These are phyloP conservation scores for Melanophora roralis DNA, from an alignment of 2,888 invertebrate genomes.

Conservation along the genomic window DNA sequence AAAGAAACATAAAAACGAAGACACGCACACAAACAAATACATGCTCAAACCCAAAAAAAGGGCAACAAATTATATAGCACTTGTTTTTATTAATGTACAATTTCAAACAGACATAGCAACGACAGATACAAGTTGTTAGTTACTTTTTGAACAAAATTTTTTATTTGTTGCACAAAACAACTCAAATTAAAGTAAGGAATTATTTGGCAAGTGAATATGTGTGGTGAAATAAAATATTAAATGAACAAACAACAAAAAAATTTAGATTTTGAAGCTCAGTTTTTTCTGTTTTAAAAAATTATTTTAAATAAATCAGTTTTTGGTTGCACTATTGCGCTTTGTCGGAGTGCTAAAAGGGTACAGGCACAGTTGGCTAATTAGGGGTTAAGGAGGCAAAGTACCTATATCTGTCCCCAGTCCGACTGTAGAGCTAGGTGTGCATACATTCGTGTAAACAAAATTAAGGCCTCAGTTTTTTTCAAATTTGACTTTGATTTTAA, in stretches of 20 bases:
- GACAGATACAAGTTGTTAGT: constrained; percentile 32
- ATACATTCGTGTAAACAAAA: no score
- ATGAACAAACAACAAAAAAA: constrained; percentile 17
- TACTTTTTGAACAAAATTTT: constrained; percentile 21
- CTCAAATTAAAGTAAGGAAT: background rate
- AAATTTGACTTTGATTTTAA: no score
- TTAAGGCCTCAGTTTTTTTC: no score
- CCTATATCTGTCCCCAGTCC: no score
- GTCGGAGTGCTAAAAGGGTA: no score
- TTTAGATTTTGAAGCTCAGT: background rate
- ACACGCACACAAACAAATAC: background rate
- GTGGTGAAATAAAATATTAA: constrained; percentile 29
- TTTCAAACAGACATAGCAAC: background rate
- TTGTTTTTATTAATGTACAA: constrained; percentile 36
- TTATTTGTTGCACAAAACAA: background rate
- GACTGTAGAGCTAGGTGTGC: no score
- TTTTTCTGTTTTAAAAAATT: background rate
- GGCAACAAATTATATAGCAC: constrained; percentile 34
- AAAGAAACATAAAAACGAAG: constrained; percentile 3
- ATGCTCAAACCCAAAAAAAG: no score
- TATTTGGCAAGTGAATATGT: background rate
- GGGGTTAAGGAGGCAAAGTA: no score
- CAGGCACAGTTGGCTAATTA: no score
- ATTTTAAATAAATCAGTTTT: constrained; percentile 12
- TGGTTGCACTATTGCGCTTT: no score